Conservation (phyloP, 2,888 invertebrate genomes). For the Chouioia cunea region DNA sequence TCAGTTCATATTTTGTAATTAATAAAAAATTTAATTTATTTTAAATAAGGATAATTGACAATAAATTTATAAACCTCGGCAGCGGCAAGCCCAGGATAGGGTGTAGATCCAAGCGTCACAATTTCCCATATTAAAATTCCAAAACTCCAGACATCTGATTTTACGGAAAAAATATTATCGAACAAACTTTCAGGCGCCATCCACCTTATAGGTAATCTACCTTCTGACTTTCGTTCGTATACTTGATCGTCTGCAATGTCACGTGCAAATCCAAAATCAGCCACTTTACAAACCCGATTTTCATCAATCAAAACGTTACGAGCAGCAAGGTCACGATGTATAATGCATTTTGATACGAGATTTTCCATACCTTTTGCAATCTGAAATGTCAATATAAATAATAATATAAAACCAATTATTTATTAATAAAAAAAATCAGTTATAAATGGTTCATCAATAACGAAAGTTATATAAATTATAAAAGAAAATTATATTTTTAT, state of each 20-base stretch:
- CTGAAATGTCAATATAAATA: constrained; percentile 69
- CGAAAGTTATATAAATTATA: neutral
- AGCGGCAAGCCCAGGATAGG: constrained; percentile 93
- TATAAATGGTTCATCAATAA: constrained; percentile 14
- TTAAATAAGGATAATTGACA: constrained; percentile 10
- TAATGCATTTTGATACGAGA: constrained; percentile 71
- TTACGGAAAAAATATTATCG: constrained; percentile 93
- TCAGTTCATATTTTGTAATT: no score
- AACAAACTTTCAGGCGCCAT: constrained; percentile 96
- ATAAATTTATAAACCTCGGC: constrained; percentile 76
- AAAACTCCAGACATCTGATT: constrained; percentile 97
- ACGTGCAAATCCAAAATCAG: constrained; percentile 94
- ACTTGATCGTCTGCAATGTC: constrained; percentile 90
- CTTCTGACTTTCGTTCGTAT: constrained; percentile 90
- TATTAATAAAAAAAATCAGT: neutral
- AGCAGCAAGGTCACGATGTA: constrained; percentile 91
- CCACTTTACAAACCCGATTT: constrained; percentile 90
- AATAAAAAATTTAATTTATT: no score
- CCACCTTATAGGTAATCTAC: constrained; percentile 81
- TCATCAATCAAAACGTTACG: constrained; percentile 89
- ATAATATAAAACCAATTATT: neutral
- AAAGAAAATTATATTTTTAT: no score
- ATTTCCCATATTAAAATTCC: constrained; percentile 97
- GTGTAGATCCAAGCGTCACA: constrained; percentile 93
- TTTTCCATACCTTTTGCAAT: constrained; percentile 71